Evolutionary conservation across 2,888 invertebrate species (phyloP).

Genomic region (Euzetes globulus): DNA sequence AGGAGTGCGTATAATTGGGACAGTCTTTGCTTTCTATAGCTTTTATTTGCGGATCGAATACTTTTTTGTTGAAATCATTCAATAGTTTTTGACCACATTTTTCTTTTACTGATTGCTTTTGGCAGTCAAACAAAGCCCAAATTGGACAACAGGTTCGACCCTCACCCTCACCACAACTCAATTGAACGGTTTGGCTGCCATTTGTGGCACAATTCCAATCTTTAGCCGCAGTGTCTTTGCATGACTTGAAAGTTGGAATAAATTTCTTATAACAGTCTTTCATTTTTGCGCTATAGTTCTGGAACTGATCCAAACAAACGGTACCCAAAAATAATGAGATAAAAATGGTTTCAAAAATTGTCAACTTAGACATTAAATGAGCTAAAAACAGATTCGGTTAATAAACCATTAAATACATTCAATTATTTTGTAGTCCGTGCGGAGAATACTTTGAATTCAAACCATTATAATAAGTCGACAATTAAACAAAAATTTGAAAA

Average conservation of each 20-base stretch:
- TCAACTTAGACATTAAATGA: too few species aligned
- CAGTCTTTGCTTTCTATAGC: not conserved
- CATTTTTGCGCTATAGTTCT: not conserved
- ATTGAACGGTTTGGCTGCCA: not conserved
- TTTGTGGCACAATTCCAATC: slow-evolving; percentile 6
- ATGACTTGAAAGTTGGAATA: not conserved
- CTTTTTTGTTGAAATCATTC: not conserved
- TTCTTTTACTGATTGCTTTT: not conserved
- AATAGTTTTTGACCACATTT: not conserved
- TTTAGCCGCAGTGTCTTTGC: not conserved
- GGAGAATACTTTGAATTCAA: too few species aligned
- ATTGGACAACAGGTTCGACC: not conserved
- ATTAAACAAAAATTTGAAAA: too few species aligned
- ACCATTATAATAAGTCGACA: too few species aligned
- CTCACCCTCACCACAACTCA: not conserved
- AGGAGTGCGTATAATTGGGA: not conserved
- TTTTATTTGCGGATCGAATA: not conserved
- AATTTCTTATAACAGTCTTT: not conserved
- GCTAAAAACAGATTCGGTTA: too few species aligned
- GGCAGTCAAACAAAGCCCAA: not conserved
- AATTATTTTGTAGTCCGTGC: too few species aligned
- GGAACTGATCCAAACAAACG: not conserved
- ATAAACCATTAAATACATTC: too few species aligned
- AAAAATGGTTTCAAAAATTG: not conserved
- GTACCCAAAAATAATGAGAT: not conserved